Conservation (phyloP, 1,140 invertebrate species). For the Portunus trituberculatus region DNA sequence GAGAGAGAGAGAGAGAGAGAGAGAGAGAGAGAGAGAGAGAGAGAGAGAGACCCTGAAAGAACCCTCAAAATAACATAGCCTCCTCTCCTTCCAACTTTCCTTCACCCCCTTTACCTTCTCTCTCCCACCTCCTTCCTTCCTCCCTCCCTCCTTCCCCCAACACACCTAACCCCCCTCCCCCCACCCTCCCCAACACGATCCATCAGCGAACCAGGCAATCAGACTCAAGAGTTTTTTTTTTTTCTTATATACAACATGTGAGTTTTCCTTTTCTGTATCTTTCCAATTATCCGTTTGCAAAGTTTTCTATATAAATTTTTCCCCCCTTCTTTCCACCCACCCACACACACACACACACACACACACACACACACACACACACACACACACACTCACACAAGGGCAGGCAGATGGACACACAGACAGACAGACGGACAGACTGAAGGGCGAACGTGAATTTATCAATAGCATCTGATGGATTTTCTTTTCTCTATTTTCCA, state of each 20-base stretch:
- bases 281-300: neutral
- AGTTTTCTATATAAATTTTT: too few relatives aligned
- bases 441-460: neutral
- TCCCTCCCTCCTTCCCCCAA: neutral
- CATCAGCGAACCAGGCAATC: too few relatives aligned
- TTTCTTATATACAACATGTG: neutral
- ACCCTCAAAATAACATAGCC: neutral
- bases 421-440: neutral
- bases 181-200: too few relatives aligned
- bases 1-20: too few relatives aligned
- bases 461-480: too few relatives aligned
- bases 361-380: neutral
- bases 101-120: neutral
- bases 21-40: too few relatives aligned
- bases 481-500: too few relatives aligned
- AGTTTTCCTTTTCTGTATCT: neutral
- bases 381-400: neutral
- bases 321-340: neutral
- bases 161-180: too few relatives aligned
- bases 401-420: neutral
- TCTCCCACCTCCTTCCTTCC: neutral
- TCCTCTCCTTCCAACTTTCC: neutral
- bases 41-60: too few relatives aligned
- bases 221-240: too few relatives aligned
- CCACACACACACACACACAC: neutral